Base-by-base conservation (phyloP, 2,888 invertebrate species). In the Acanthosepion esculentum region DNA sequence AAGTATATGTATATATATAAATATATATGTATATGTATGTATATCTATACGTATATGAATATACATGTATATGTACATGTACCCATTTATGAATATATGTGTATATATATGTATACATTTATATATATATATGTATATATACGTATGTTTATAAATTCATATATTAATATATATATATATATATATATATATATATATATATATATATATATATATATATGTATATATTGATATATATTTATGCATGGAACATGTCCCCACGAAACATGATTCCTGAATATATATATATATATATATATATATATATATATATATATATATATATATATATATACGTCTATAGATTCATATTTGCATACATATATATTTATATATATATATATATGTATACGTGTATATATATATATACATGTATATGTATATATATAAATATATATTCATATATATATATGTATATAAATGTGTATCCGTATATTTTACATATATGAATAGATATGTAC, bases 161-260 rank as follows among this genome's bases (percentile, higher is more conserved):
- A n/a, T n/a, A n/a, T n/a, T n/a, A n/a, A n/a, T n/a, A 23, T 93
- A 41, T 93, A 50, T 93, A 5, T 93, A 50, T 93, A 0, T 23
- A 93, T 50, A 50, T 23, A 93, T 3, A 50, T 50, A 7, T 93
- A n/a, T 93, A 29, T 93, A 41, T 48, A 23, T 29, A 41, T 48
- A 48, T 93, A 48, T 48, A 48, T 93, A 93, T 50, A 93, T 93
- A 48, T 93, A 5, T 48, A 48, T 93, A 93, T 48, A 93, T 48
- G 4, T 48, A 93, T 93, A 41, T 50, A 93, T 48, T 7, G 6
- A 48, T 48, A 29, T 48, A 93, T 93, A 29, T 48, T 6, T 50
- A 29, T 93, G 8, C 8, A 15, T 91, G 8, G 5, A 15, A 20
- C 33, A 91, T 91, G 7, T 91, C 29, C 18, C 3, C 6, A 91